Percentiles rank a stretch among this genome's conserved stretches.
phyloP scores from a whole-genome alignment of 1,140 invertebrate genomes.

The Homarus americanus region DNA sequence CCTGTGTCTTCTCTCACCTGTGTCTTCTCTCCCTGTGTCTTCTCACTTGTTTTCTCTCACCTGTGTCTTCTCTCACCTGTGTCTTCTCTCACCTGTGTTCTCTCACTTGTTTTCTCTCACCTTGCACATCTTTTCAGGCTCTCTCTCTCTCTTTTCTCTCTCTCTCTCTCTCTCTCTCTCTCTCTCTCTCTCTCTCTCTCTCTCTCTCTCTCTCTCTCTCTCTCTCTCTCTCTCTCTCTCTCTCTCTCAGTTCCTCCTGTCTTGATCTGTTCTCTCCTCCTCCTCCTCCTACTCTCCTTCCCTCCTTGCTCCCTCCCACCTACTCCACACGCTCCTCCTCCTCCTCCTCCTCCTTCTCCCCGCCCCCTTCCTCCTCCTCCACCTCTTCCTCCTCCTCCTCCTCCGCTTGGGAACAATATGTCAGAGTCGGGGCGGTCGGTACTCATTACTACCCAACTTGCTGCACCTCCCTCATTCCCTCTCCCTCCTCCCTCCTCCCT shows the following conservation, averaged over 20 bases:
- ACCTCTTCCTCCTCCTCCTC: neutral
- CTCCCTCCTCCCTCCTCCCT: neutral
- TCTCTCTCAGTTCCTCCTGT: neutral
- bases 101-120: too few relatives aligned
- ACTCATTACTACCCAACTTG: neutral
- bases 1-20: too few relatives aligned
- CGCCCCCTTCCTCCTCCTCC: neutral
- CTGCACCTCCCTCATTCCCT: neutral
- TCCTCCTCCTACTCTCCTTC: neutral
- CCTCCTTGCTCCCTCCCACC: slow-evolving; percentile 4
- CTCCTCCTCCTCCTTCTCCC: neutral
- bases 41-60: too few relatives aligned
- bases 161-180: neutral
- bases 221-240: neutral
- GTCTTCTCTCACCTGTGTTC: too few relatives aligned
- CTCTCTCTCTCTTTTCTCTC: neutral
- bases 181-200: neutral
- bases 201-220: neutral
- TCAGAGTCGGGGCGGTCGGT: neutral
- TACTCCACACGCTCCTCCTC: neutral
- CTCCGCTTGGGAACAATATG: neutral
- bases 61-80: too few relatives aligned
- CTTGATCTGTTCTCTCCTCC: neutral
- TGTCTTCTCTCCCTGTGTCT: too few relatives aligned
- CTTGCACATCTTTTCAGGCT: too few relatives aligned